Conservation (phyloP, 2,113 vertebrate genomes). For the Urocitellus parryii region DNA sequence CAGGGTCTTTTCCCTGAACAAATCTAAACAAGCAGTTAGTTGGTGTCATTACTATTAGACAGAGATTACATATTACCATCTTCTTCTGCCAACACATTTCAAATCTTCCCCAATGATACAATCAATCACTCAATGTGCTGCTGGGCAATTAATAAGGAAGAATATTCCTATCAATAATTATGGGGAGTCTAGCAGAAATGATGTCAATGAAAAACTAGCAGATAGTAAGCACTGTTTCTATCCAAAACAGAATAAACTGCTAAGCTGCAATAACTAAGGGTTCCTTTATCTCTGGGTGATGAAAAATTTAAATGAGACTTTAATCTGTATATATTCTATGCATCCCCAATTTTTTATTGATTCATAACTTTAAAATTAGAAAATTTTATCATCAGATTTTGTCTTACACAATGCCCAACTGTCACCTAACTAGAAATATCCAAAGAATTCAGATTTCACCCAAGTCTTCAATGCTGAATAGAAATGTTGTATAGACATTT, state of each 20-base stretch:
- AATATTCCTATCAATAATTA: too few species aligned
- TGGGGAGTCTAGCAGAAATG: background rate
- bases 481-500: background rate
- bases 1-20: background rate
- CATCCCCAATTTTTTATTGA: too few species aligned
- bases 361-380: too few species aligned
- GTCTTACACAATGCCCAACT: background rate
- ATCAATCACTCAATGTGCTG: too few species aligned
- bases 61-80: background rate
- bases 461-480: background rate
- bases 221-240: slow-evolving; percentile 30
- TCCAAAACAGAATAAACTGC: background rate
- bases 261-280: background rate
- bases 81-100: slow-evolving; percentile 25
- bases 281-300: background rate
- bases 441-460: background rate
- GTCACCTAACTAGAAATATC: slow-evolving; percentile 34
- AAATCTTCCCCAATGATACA: background rate
- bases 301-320: too few species aligned
- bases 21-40: background rate
- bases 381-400: background rate
- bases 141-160: too few species aligned
- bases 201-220: slow-evolving; percentile 45
- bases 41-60: background rate
- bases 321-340: too few species aligned